A percentile compares a stretch with the other conserved stretches of the same genome.
Conservation (phyloP, 2,888 invertebrate genomes). For the Tenthredo amoena region DNA sequence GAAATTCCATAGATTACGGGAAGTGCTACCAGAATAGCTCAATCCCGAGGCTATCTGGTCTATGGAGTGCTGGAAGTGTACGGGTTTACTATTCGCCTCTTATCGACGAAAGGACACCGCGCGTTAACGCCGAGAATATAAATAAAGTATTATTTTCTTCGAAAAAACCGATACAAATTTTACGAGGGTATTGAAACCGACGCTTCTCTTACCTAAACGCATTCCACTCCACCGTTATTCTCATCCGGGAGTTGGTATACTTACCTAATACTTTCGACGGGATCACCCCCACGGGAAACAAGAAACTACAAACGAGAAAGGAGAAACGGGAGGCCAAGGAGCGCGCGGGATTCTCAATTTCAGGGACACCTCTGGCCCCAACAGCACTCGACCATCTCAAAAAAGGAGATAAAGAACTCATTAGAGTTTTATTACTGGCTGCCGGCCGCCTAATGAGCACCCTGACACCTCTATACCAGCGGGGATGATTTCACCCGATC, state of each 20-base stretch:
- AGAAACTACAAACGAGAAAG: slow-evolving; percentile 1
- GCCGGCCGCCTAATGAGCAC: slow-evolving; percentile 54
- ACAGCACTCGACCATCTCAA: slow-evolving; percentile 13
- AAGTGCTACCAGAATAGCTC: slow-evolving; percentile 52
- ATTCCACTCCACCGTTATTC: slow-evolving; percentile 26
- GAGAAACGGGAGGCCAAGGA: not conserved
- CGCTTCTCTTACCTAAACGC: slow-evolving; percentile 29
- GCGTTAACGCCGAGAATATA: not conserved
- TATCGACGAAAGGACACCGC: slow-evolving; percentile 46
- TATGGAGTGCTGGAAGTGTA: not conserved
- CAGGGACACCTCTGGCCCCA: slow-evolving; percentile 11
- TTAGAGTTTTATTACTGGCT: slow-evolving; percentile 54
- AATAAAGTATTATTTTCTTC: slow-evolving; percentile 48
- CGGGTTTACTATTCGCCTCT: slow-evolving; percentile 23
- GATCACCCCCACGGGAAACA: slow-evolving; percentile 25
- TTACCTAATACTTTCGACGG: not conserved
- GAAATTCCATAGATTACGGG: slow-evolving; percentile 48
- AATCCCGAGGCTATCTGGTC: slow-evolving; percentile 30
- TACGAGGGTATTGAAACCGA: slow-evolving; percentile 37
- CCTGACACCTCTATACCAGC: slow-evolving; percentile 48
- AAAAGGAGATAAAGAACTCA: slow-evolving; percentile 53
- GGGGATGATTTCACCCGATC: slow-evolving; percentile 45
- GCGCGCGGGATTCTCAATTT: slow-evolving; percentile 30
- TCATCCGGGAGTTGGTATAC: not conserved
- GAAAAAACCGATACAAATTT: slow-evolving; percentile 46